Evolutionary conservation across 2,113 vertebrate species (phyloP).

Genomic region (Protomyctophum bolini): DNA sequence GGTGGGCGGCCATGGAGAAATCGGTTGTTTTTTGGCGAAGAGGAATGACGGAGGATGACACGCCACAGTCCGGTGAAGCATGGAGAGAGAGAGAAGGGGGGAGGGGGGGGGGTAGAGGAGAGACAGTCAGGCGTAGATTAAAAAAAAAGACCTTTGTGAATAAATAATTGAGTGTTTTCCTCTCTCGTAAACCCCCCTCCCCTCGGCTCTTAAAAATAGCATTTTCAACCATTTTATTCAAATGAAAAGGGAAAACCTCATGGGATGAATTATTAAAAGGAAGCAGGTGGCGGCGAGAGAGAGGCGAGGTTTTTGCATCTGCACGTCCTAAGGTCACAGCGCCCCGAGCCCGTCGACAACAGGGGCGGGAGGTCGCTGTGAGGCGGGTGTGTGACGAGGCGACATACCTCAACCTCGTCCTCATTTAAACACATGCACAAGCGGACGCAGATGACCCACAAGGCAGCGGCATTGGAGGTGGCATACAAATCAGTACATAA

Average conservation of each 20-base stretch:
- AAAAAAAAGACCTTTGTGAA: conserved; percentile 36
- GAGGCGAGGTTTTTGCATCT: neutral
- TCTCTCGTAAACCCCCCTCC: conserved; percentile 18
- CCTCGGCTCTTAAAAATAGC: conserved; percentile 54
- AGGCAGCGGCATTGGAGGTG: neutral
- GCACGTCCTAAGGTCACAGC: conserved; percentile 1
- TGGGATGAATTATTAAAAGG: conserved; percentile 57
- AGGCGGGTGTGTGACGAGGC: conserved; percentile 30
- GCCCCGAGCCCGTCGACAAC: neutral
- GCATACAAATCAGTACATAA: conserved; percentile 49
- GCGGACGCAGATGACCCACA: conserved; percentile 41
- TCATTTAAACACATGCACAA: conserved; percentile 35
- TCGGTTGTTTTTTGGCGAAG: conserved; percentile 24
- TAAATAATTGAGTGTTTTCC: conserved; percentile 64
- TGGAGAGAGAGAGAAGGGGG: neutral
- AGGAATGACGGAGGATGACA: neutral
- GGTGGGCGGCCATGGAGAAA: conserved; percentile 15
- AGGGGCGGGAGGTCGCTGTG: neutral
- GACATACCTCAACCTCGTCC: conserved; percentile 10
- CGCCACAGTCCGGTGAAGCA: conserved; percentile 35
- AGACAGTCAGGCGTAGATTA: conserved; percentile 39
- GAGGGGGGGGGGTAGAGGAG: neutral
- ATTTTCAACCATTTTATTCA: conserved; percentile 49
- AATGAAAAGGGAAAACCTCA: conserved; percentile 65
- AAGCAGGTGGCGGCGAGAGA: neutral